Conservation (phyloP, 2,797 vertebrate genomes). For the Periparus ater region DNA sequence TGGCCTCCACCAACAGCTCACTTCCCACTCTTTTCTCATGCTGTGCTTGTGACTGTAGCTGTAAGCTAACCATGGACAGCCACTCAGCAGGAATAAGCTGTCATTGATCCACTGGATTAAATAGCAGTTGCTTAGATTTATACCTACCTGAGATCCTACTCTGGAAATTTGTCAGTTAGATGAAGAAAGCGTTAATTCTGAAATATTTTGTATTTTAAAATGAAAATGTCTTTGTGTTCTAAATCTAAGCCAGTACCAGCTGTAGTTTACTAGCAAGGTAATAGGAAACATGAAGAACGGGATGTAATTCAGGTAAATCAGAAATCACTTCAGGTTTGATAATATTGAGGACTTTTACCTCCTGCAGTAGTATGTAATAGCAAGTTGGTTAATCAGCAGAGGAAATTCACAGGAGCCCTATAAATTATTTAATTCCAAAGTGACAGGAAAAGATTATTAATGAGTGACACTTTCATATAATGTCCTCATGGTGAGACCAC, state of each 20-base stretch:
- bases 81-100: neutral
- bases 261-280: neutral
- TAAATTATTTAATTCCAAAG: slow-evolving; percentile 42
- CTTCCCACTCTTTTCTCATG: neutral
- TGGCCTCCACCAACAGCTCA: neutral
- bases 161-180: neutral
- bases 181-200: neutral
- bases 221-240: neutral
- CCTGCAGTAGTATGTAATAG: slow-evolving; percentile 14
- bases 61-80: neutral
- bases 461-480: slow-evolving; percentile 1
- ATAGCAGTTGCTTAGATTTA: neutral
- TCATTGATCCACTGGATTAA: neutral
- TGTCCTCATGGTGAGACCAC: neutral
- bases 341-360: neutral
- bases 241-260: neutral
- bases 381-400: slow-evolving; percentile 20
- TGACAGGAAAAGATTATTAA: slow-evolving; percentile 54
- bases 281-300: neutral
- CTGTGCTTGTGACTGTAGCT: neutral
- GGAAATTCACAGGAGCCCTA: slow-evolving; percentile 37
- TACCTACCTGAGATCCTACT: neutral
- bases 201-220: neutral
- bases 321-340: neutral
- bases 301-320: neutral